These are phyloP conservation scores for Noctua fimbriata DNA, from an alignment of 2,888 invertebrate genomes.

Conservation along the genomic window DNA sequence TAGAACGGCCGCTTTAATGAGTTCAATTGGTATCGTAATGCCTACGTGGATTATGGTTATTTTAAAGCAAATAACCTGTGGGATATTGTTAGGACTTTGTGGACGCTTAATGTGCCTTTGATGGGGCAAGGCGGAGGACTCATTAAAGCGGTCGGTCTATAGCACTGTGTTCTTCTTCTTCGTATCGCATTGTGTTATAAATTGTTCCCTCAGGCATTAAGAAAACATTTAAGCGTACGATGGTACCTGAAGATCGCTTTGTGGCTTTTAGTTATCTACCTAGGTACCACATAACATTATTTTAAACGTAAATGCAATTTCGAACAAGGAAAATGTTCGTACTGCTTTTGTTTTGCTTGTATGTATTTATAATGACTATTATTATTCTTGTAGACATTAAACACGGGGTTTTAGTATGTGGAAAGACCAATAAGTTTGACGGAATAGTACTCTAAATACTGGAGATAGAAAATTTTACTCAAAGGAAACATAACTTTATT, in stretches of 20 bases:
- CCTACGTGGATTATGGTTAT: no score
- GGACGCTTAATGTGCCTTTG: no score
- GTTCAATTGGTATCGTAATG: no score
- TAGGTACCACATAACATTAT: no score
- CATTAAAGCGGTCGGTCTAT: no score
- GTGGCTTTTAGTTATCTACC: background rate
- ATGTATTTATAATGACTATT: conserved; percentile 28
- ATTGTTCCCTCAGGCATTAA: background rate
- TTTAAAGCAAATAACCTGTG: no score
- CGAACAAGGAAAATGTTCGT: conserved; percentile 37
- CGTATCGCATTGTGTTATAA: background rate
- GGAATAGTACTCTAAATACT: background rate
- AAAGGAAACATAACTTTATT: no score
- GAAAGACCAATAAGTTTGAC: background rate
- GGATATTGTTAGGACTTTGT: no score
- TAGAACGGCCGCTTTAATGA: no score
- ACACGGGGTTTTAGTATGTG: background rate
- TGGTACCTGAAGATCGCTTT: background rate
- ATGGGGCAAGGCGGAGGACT: no score
- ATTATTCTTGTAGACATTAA: conserved; percentile 26
- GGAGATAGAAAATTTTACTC: no score
- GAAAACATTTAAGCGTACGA: background rate
- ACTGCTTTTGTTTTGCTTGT: conserved; percentile 17
- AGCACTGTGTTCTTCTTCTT: background rate
- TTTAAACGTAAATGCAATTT: conserved; percentile 14